Base-by-base conservation (phyloP, 2,113 vertebrate genomes). In the Istiophorus platypterus region DNA sequence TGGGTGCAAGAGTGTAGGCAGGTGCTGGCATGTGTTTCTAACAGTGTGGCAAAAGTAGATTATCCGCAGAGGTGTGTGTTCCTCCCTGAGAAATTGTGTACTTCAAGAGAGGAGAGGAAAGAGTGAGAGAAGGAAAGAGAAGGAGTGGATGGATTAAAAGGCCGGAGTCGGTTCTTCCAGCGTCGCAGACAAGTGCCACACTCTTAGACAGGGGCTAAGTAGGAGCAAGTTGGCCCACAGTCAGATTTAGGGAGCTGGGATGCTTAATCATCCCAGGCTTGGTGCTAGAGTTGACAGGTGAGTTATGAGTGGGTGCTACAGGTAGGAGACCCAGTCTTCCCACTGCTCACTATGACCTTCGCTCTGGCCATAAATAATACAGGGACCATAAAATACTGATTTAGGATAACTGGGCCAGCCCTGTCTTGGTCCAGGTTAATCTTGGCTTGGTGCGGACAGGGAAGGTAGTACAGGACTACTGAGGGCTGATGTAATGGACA, bases 291-390 rank as follows among this genome's bases (percentile, higher is more conserved):
- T 61, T 89, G 91, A 91, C 93, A 92, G 89, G 41, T 94, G 93
- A 95, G 85, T 93, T 95, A 94, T 92, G 92, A 89, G 80, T 65
- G 4, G 24, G 68, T 34, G 71, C 87, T 70, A 89, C 92, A 93
- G 91, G 92, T 92, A 89, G 92, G 64, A 82, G 78, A 72, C 58
- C 87, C 54, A 68, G 72, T 72, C 89, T 84, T 84, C 87, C 86
- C 81, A 84, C 73, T 22, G 41, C 78, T 80, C 73, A 29, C 82
- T 58, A 22, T 89, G 92, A 94, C 94, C 94, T 95, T 94, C 82
- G 72, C 79, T 81, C 69, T 18, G 64, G 65, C 85, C 81, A 90
- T 95, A 93, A 94, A 95, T 94, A 93, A 92, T 52, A 41, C 76
- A 85, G 65, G 61, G 31, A 42, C 82, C 69, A 77, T 93, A 88